Conservation (phyloP, 1,140 invertebrate species). For the Bombus huntii region DNA sequence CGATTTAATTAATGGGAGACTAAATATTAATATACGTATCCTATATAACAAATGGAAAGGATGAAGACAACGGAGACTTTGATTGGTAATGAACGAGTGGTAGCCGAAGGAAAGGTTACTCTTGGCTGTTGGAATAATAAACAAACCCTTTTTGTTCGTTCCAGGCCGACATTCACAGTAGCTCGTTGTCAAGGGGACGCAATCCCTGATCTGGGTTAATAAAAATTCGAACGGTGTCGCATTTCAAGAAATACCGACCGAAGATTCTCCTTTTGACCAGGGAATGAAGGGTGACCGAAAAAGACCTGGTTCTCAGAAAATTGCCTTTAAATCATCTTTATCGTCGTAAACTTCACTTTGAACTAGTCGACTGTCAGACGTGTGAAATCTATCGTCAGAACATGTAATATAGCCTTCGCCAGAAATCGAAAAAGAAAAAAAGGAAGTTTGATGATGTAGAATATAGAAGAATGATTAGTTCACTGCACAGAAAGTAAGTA, state of each 20-base stretch:
- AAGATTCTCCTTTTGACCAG: slow-evolving; percentile 12
- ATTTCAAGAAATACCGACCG: slow-evolving; percentile 50
- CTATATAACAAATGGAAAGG: not conserved
- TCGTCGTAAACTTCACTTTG: slow-evolving; percentile 36
- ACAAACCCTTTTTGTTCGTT: slow-evolving; percentile 57
- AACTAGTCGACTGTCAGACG: not conserved
- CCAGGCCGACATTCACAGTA: slow-evolving; percentile 22
- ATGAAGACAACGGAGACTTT: not conserved
- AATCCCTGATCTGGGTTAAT: slow-evolving; percentile 55
- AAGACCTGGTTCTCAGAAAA: slow-evolving; percentile 25
- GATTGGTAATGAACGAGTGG: not conserved
- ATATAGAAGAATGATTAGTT: not conserved
- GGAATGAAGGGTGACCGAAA: slow-evolving; percentile 16
- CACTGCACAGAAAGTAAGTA: not conserved
- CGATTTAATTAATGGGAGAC: too few species aligned
- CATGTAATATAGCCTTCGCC: not conserved
- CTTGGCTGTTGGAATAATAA: slow-evolving; percentile 60
- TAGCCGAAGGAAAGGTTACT: slow-evolving; percentile 26
- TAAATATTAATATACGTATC: not conserved
- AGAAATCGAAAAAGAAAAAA: not conserved
- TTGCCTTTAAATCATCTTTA: slow-evolving; percentile 31
- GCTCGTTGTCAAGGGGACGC: slow-evolving; percentile 28
- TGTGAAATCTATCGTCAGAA: not conserved
- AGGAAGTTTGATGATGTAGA: not conserved
- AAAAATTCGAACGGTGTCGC: slow-evolving; percentile 51